Evolutionary conservation across 2,888 invertebrate species (phyloP).

Genomic region (Pteria penguin): DNA sequence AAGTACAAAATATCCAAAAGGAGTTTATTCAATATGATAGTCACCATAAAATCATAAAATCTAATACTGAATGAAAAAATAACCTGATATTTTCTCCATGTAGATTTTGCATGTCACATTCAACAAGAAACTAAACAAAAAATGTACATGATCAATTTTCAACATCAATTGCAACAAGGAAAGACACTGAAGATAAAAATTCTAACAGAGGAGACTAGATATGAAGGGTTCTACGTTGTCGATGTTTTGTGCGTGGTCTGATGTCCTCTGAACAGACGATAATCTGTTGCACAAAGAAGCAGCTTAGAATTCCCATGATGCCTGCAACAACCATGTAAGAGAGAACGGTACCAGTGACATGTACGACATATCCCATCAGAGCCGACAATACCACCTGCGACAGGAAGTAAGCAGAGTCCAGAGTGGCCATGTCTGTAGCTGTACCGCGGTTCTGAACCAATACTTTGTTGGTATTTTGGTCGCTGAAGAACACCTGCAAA

Average conservation of each 20-base stretch:
- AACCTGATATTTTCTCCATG: too few relatives aligned
- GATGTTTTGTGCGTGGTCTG: not conserved
- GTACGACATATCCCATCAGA: constrained; percentile 80
- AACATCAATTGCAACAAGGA: too few relatives aligned
- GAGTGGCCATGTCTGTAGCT: constrained; percentile 92
- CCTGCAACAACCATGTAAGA: constrained; percentile 81
- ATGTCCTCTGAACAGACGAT: constrained; percentile 62
- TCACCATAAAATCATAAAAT: too few relatives aligned
- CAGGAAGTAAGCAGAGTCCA: constrained; percentile 81
- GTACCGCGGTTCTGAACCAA: constrained; percentile 84
- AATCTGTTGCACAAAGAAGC: constrained; percentile 68
- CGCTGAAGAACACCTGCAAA: constrained; percentile 74
- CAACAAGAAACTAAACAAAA: too few relatives aligned
- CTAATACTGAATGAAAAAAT: too few relatives aligned
- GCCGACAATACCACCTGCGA: constrained; percentile 81
- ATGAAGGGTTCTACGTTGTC: not conserved
- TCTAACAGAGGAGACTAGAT: not conserved
- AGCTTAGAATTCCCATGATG: constrained; percentile 77
- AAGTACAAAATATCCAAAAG: too few relatives aligned
- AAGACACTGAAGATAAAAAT: too few relatives aligned
- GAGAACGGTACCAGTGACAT: constrained; percentile 79
- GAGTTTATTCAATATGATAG: too few relatives aligned
- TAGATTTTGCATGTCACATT: too few relatives aligned
- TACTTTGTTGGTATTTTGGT: constrained; percentile 49
- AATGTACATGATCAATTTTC: too few relatives aligned